Evolutionary conservation across 2,888 invertebrate genomes (phyloP), one percentile per base, ranked within the genome.

Genomic region (Euplagia quadripunctaria): DNA sequence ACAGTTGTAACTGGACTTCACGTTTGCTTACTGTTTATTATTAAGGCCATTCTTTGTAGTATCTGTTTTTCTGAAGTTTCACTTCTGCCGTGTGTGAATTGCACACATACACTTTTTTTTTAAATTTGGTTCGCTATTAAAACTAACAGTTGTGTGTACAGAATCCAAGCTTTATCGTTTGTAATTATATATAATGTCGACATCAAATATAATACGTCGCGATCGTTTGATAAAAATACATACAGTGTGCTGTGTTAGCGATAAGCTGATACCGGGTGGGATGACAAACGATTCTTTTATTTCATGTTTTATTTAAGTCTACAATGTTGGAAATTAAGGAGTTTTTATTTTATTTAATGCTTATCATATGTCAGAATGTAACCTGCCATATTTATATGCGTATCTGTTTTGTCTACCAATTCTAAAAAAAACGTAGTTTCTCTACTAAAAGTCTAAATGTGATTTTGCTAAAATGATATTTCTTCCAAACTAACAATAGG

Each of bases 171-270:
- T 42, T 55, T 68, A 68, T 68, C 43, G 43, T 43, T 20, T 8
- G n/a, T 68, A 68, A 68, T 68, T 68, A 68, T 68, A 69, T 46
- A 55, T 65, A 65, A 70, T 70, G 64, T 74, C 43, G 66, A 67
- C 70, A 67, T 73, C 20, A 61, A 64, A 20, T 66, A 55, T 49
- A 61, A 67, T 68, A 63, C 70, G 64, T 70, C 66, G 70, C 31
- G 73, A 70, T 73, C 70, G 42, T 64, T 43, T 64, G 73, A 74
- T 74, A 74, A 74, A 58, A 52, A 55, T 20, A 66, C 55, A 70
- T n/a, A 74, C 70, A 67, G 67, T 17, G 46, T 70, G 65, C 52
- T 70, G 67, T 67, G 73, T 52, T 66, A 16, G 8, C 41, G 74
- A 74, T 74, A 74, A 71, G 55, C 70, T 64, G 70, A 74, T 71